phyloP scores from a whole-genome alignment of 2,888 invertebrate species.

The Spisula solida region DNA sequence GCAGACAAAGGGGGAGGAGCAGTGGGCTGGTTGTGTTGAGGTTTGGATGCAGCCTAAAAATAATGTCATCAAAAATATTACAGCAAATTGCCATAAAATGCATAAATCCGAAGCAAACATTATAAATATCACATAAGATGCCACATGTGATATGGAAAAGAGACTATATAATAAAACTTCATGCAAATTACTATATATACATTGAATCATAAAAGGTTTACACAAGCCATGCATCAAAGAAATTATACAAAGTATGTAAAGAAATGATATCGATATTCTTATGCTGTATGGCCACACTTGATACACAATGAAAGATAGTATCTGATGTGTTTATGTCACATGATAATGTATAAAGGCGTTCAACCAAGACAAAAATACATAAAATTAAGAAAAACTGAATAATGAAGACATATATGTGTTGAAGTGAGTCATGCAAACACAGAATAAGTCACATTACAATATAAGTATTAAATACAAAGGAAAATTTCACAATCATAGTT shows the following conservation, averaged over 20 bases:
- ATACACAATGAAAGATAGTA: constrained; percentile 1
- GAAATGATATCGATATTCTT: background rate
- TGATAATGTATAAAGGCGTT: background rate
- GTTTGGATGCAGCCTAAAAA: constrained; percentile 56
- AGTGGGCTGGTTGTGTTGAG: constrained; percentile 27
- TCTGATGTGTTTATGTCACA: background rate
- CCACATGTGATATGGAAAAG: background rate
- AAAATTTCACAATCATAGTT: background rate
- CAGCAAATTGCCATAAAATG: background rate
- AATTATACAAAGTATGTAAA: constrained; percentile 3
- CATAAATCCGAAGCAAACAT: background rate
- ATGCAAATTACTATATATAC: background rate
- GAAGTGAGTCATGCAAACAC: background rate
- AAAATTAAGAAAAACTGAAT: constrained; percentile 1
- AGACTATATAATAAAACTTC: constrained; percentile 18
- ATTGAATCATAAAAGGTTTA: background rate
- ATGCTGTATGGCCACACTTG: background rate
- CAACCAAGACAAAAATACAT: background rate
- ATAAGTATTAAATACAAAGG: background rate
- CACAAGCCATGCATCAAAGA: constrained; percentile 23
- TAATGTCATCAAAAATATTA: constrained; percentile 31
- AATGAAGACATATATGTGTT: background rate
- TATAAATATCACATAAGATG: background rate
- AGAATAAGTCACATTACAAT: background rate
- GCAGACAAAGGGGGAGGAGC: constrained; percentile 39